A percentile compares a stretch with the other conserved stretches of the same genome.
These are phyloP conservation scores for Chloroceryle inda DNA, from an alignment of 2,797 vertebrate genomes.

Conservation along the genomic window DNA sequence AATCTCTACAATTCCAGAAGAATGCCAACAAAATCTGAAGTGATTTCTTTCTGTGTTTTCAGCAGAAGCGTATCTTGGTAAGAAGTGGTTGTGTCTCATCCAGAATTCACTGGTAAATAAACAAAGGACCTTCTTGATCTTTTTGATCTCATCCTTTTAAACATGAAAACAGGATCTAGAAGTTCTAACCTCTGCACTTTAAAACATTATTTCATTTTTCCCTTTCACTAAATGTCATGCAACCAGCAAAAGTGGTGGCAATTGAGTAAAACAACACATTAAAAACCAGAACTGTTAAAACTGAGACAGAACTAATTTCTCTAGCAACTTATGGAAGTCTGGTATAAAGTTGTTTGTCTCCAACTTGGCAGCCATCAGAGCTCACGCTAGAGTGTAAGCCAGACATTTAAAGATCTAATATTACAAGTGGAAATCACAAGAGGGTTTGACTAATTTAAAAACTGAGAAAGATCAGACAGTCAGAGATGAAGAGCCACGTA, in stretches of 20 bases:
- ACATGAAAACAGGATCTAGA: background rate
- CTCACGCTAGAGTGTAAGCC: conserved; percentile 54
- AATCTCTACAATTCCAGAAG: background rate
- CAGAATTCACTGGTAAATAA: background rate
- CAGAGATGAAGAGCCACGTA: conserved; percentile 42
- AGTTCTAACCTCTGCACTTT: background rate
- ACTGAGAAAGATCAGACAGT: conserved; percentile 64
- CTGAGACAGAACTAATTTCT: background rate
- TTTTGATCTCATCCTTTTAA: background rate
- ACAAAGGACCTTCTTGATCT: background rate
- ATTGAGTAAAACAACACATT: background rate
- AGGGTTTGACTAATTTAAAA: conserved; percentile 76
- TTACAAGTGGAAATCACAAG: conserved; percentile 69
- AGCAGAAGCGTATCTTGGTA: background rate
- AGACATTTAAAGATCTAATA: conserved; percentile 63
- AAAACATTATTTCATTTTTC: background rate
- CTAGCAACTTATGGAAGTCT: background rate
- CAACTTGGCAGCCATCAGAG: conserved; percentile 53
- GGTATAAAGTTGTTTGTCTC: conserved; percentile 13
- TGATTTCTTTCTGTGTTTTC: background rate
- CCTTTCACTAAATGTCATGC: background rate
- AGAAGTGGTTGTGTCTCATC: background rate
- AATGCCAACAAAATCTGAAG: background rate
- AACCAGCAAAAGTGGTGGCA: background rate
- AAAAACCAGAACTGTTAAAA: background rate